Evolutionary conservation across 2,113 vertebrate species (phyloP).

Genomic region (Strix aluco): DNA sequence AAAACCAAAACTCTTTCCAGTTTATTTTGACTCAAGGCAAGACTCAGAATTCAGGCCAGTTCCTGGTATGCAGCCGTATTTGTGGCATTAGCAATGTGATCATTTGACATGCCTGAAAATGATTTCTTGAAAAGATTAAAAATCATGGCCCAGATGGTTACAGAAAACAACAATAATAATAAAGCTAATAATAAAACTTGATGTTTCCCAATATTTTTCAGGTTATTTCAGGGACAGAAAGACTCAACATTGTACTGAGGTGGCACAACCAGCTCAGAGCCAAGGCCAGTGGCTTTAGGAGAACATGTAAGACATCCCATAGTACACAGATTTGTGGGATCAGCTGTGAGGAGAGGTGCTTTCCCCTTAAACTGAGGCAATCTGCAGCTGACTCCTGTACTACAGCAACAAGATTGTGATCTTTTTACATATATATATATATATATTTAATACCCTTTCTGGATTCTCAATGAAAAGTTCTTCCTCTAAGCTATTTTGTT

Average conservation of each 20-base stretch:
- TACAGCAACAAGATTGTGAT: background rate
- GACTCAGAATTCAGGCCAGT: background rate
- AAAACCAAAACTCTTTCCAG: background rate
- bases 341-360: background rate
- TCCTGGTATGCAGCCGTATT: background rate
- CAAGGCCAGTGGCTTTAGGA: background rate
- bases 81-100: background rate
- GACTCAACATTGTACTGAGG: no score
- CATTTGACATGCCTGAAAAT: background rate
- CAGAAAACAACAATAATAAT: background rate
- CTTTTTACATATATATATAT: background rate
- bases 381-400: background rate
- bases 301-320: no score
- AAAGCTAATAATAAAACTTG: background rate
- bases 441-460: background rate
- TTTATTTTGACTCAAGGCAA: background rate
- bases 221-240: background rate
- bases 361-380: background rate
- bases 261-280: background rate
- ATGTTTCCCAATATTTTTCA: background rate
- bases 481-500: background rate
- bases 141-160: background rate
- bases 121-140: background rate
- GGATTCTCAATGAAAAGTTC: background rate
- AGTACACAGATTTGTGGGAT: background rate